Evolutionary conservation across 2,797 vertebrate genomes (phyloP), one percentile per base, ranked within the genome.

Genomic region (Hypotaenidia okinawae): DNA sequence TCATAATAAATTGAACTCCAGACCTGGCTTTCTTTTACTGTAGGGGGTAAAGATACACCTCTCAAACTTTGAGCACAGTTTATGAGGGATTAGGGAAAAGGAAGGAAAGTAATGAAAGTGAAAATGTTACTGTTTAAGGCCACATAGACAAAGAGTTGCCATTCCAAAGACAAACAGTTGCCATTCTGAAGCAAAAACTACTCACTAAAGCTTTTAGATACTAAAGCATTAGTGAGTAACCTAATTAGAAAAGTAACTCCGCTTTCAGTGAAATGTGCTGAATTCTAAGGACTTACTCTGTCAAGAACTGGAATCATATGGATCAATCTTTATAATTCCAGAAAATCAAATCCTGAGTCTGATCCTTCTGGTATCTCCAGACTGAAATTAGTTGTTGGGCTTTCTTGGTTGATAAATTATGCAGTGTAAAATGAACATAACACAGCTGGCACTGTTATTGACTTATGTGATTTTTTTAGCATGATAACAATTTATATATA

Each of bases 1-100:
- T 62, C 83, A 41, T 54, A 84, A 54, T n/a, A 94, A 88, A 72
- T 16, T 78, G 84, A 92, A 82, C 63, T 82, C 23, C 33, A 94
- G 45, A 67, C 52, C 47, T 23, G 43, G 24, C 19, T 92, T 67
- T 23, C 18, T 73, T 75, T 81, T 69, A 13, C 70, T 84, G 16
- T 73, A 54, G 45, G 15, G 58, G 11, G 25, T 66, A 54, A 76
- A 78, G 79, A 39, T 41, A 73, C 33, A 73, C 33, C 30, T 90
- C 86, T 93, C 67, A 63, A 89, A 79, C 16, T 70, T 41, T 77
- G 80, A 84, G 28, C 45, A 64, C 43, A 58, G 21, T 87, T 84
- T 79, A 79, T 57, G 24, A 87, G 21, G 61, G 49, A 83, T 91
- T 92, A 89, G 37, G 76, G 49, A 28, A 80, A 64, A 68, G 37